Conservation (phyloP, 1,140 invertebrate species). For the Bombus pyrosoma region DNA sequence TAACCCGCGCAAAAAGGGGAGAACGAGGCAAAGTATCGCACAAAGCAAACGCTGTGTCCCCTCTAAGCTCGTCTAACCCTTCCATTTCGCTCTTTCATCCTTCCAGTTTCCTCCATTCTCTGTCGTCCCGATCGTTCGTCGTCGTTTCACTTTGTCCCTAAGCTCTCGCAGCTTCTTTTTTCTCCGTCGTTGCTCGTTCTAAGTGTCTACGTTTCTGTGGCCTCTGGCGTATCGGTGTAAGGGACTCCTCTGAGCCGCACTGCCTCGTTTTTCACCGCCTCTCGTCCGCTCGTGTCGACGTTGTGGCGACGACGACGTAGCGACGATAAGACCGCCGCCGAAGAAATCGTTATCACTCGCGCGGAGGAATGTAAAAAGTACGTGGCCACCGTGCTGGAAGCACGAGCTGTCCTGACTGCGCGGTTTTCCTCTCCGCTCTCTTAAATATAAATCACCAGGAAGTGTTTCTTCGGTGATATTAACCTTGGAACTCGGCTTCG, state of each 20-base stretch:
- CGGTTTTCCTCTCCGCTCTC: neutral
- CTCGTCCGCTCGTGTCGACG: neutral
- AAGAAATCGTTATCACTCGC: conserved; percentile 26
- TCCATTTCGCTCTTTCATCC: conserved; percentile 8
- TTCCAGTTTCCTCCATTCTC: conserved; percentile 6
- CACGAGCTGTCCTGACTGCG: neutral
- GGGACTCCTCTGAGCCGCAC: neutral
- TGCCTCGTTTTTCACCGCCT: conserved; percentile 23
- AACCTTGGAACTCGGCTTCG: neutral
- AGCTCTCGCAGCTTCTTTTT: neutral
- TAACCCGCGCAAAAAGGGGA: conserved; percentile 54
- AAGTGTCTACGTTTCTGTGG: neutral
- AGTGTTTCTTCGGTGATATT: conserved; percentile 16
- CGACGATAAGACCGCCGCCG: conserved; percentile 12
- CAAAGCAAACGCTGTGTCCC: conserved; percentile 45
- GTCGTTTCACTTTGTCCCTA: neutral
- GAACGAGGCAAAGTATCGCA: conserved; percentile 18
- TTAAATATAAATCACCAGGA: conserved; percentile 17
- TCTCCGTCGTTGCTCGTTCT: neutral
- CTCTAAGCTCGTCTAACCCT: conserved; percentile 26
- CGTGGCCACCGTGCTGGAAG: neutral
- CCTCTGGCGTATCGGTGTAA: neutral
- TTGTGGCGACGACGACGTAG: no score
- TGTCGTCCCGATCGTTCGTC: neutral
- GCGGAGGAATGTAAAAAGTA: conserved; percentile 21